phyloP scores from a whole-genome alignment of 1,140 invertebrate genomes.

The Doryteuthis pealeii region DNA sequence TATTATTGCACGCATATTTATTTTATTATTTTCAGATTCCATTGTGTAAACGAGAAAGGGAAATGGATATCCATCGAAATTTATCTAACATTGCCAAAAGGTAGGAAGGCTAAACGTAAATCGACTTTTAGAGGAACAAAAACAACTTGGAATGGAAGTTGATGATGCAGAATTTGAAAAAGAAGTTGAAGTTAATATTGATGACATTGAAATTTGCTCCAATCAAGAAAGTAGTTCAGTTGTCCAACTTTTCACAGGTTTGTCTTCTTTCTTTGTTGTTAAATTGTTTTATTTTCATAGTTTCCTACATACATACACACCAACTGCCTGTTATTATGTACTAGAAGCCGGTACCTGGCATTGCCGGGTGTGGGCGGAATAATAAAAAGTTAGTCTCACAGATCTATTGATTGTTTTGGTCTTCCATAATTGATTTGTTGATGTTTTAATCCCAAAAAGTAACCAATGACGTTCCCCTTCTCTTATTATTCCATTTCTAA shows the following conservation, averaged over 20 bases:
- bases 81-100: conserved; percentile 69
- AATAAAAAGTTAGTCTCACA: too few species aligned
- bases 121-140: conserved; percentile 31
- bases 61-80: conserved; percentile 63
- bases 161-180: conserved; percentile 65
- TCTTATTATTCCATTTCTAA: too few species aligned
- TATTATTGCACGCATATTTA: too few species aligned
- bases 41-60: conserved; percentile 66
- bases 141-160: conserved; percentile 28
- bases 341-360: too few species aligned
- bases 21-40: conserved; percentile 49
- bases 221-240: conserved; percentile 45
- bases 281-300: too few species aligned
- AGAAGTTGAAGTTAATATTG: conserved; percentile 58
- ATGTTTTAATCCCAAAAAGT: too few species aligned
- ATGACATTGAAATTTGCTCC: conserved; percentile 38
- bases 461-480: too few species aligned
- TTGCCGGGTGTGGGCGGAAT: too few species aligned
- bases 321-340: too few species aligned
- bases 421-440: too few species aligned
- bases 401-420: too few species aligned
- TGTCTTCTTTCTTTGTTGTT: background rate
- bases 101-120: conserved; percentile 67
- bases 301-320: too few species aligned
- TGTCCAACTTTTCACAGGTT: conserved; percentile 58